These are phyloP conservation scores for Papilio elwesi DNA, from an alignment of 2,888 invertebrate species.

Conservation along the genomic window DNA sequence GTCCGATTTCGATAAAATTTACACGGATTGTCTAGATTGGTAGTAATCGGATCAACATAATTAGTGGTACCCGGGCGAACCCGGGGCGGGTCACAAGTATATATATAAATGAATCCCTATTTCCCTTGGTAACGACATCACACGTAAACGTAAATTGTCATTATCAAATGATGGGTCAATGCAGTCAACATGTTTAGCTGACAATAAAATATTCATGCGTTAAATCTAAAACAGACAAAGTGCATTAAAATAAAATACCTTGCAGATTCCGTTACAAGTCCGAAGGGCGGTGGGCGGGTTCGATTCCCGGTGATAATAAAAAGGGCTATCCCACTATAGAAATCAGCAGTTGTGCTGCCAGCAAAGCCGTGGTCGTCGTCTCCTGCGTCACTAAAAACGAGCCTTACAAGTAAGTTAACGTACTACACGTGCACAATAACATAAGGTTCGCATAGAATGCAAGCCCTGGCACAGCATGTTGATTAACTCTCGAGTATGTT, in stretches of 20 bases:
- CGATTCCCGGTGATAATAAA: slow-evolving; percentile 95
- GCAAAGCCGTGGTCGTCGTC: slow-evolving; percentile 94
- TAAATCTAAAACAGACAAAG: background rate
- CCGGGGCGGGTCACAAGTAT: no score
- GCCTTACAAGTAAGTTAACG: slow-evolving; percentile 86
- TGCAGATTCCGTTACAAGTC: slow-evolving; percentile 95
- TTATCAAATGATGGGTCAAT: slow-evolving; percentile 8
- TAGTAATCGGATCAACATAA: no score
- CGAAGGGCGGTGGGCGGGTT: slow-evolving; percentile 97
- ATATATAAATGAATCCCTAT: no score
- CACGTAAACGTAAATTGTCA: no score
- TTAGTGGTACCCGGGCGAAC: no score
- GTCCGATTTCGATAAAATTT: no score
- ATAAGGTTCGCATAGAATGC: background rate
- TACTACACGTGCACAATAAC: background rate
- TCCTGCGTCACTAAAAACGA: slow-evolving; percentile 97
- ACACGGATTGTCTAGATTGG: no score
- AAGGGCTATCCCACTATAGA: slow-evolving; percentile 96
- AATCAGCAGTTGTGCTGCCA: slow-evolving; percentile 90
- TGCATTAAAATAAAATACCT: background rate
- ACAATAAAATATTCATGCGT: background rate
- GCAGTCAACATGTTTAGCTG: background rate
- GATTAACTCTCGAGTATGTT: no score
- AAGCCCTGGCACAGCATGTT: no score
- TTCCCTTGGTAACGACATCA: no score